These are phyloP conservation scores for Syritta pipiens DNA, from an alignment of 2,888 invertebrate species.

Conservation along the genomic window DNA sequence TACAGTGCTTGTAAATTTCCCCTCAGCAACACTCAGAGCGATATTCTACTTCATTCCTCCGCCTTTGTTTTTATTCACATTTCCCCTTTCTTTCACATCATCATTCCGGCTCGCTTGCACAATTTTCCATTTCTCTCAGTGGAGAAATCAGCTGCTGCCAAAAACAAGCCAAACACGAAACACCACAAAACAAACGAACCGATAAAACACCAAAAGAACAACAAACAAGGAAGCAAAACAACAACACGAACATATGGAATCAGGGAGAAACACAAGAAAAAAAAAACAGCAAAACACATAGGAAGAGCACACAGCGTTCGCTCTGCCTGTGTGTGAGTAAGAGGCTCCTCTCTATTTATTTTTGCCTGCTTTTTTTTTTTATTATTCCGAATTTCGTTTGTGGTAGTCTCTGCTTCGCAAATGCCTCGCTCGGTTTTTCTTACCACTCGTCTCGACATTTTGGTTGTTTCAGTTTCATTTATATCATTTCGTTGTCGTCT, in stretches of 20 bases:
- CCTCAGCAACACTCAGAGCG: constrained; percentile 18
- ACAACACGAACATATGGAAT: constrained; percentile 47
- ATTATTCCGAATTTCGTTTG: too few relatives aligned
- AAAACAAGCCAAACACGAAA: constrained; percentile 29
- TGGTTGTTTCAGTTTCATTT: constrained; percentile 21
- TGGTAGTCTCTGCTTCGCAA: not conserved
- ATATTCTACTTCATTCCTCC: not conserved
- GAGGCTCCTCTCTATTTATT: not conserved
- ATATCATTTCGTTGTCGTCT: constrained; percentile 14
- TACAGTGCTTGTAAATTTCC: not conserved
- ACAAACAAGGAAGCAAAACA: constrained; percentile 66
- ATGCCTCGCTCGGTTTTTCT: not conserved
- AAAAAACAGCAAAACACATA: not conserved
- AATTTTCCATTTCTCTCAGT: not conserved
- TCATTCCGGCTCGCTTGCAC: not conserved
- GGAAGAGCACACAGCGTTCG: not conserved
- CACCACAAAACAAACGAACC: constrained; percentile 27
- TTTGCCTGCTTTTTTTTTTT: too few relatives aligned
- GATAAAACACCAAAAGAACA: constrained; percentile 64
- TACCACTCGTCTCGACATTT: constrained; percentile 2
- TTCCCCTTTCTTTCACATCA: not conserved
- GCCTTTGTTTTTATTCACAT: not conserved
- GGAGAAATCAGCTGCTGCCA: constrained; percentile 42
- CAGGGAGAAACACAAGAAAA: not conserved
- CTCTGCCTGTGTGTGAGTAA: too few relatives aligned